Evolutionary conservation across 2,888 invertebrate genomes (phyloP), one percentile per base, ranked within the genome.

Genomic region (Stegophylla sp.): DNA sequence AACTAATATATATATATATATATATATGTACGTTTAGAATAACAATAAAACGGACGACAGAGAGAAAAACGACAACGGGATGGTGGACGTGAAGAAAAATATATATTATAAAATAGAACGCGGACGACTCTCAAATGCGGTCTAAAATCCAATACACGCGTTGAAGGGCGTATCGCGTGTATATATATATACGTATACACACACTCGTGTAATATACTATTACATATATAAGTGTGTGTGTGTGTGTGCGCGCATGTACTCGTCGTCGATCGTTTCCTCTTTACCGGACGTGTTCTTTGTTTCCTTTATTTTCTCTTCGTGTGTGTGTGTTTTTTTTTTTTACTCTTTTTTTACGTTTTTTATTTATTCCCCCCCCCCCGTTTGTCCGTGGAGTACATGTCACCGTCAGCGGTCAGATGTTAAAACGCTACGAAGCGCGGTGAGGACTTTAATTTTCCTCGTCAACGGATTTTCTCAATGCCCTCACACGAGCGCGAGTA

Each of bases 361-460:
- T 26, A 26, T 48, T 66, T 43, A n/a, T n/a, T n/a, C n/a, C n/a
- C n/a, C n/a, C n/a, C n/a, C n/a, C n/a, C n/a, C n/a, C n/a, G n/a
- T 43, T 56, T 28, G 56, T 59, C 28, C 48, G 26, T 71, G 45
- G 59, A 79, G 79, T 79, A 71, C 79, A 61, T 79, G 79, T 79
- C 79, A 79, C 71, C 59, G 59, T 79, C 79, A 79, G 79, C 71
- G 79, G 79, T 79, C 79, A 79, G 23, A 77, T 45, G 67, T 67
- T 76, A 66, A 66, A 76, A 76, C 66, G 66, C 51, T 67, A 48
- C 67, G 59, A 45, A 43, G 23, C 61, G 48, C 61, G 48, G 34
- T 20, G 69, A 63, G 75, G 75, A 79, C 79, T 79, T 79, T 79
- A 79, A 79, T 79, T 79, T 79, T 79, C 79, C 79, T 79, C 69